Base-by-base conservation (phyloP, 2,888 invertebrate genomes). In the Epistrophe eligans region DNA sequence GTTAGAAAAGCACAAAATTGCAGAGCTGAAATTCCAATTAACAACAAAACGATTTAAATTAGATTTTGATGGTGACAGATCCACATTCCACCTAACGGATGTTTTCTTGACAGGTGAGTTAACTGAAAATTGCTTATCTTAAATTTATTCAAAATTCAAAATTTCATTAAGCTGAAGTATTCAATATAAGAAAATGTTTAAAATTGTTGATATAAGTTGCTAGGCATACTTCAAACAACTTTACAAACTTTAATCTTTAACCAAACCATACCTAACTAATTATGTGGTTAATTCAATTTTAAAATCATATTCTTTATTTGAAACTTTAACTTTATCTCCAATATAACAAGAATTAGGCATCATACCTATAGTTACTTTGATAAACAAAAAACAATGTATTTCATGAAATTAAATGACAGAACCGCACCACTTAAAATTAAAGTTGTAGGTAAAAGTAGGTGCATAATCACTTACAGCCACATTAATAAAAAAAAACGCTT, bases 101-200 rank as follows among this genome's bases (percentile, higher is more conserved):
- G 87, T 79, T 87, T 87, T 83, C 87, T 87, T 87, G 76, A 79
- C 82, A 79, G 87, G 87, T 87, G 50, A 87, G 83, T 82, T 38
- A 24, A 43, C 17, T 55, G 28, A 15, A 70, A 55, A 24, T 55
- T 50, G 45, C 28, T 64, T 64, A 64, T 43, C 64, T 45, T 7
- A 45, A 45, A 64, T 45, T 35, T 35, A 67, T 50, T 50, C 9
- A 35, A 67, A 67, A 67, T 50, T 50, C 9, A 35, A 67, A 67
- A 50, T 19, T 45, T 55, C 15, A 28, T 55, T 55, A 15, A n/a
- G 28, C 0, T 32, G 6, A 35, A 5, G 32, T 6, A 32, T 32
- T 7, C n/a, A n/a, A n/a, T n/a, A n/a, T 32, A 32, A 48, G n/a
- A 45, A 19, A 50, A 50, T 13, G 24, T 15, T 43, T 43, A 5